A percentile compares a stretch with the other conserved stretches of the same genome.
phyloP scores from a whole-genome alignment of 2,888 invertebrate species.

The Sinodicranocentrus sp. region DNA sequence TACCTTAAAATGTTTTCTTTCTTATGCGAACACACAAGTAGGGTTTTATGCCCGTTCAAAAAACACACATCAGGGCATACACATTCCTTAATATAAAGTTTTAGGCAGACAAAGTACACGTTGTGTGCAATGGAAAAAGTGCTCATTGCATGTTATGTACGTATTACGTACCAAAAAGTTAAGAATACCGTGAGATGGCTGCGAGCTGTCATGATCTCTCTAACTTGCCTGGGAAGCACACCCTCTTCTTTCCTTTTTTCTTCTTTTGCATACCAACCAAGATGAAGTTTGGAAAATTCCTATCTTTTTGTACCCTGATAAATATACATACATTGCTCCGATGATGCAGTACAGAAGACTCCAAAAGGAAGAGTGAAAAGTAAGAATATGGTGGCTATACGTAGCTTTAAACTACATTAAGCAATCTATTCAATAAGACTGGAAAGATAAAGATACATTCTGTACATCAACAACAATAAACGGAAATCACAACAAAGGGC shows the following conservation, averaged over 20 bases:
- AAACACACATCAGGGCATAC: neutral
- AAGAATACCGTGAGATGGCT: slow-evolving; percentile 4
- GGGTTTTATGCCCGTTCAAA: neutral
- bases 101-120: neutral
- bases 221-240: neutral
- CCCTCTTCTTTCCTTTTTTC: slow-evolving; percentile 14
- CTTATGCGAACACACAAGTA: neutral
- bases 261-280: neutral
- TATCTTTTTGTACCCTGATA: neutral
- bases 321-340: neutral
- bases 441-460: neutral
- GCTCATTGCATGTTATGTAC: neutral
- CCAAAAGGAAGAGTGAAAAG: no score
- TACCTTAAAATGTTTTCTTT: slow-evolving; percentile 25
- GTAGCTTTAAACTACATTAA: no score
- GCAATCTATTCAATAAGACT: no score
- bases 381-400: no score
- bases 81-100: slow-evolving; percentile 3
- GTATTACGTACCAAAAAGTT: neutral
- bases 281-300: slow-evolving; percentile 24
- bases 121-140: neutral
- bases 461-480: neutral
- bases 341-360: no score
- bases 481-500: neutral
- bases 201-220: slow-evolving; percentile 19